These are phyloP conservation scores for Amblyteles armatorius DNA, from an alignment of 2,888 invertebrate species.

Conservation along the genomic window DNA sequence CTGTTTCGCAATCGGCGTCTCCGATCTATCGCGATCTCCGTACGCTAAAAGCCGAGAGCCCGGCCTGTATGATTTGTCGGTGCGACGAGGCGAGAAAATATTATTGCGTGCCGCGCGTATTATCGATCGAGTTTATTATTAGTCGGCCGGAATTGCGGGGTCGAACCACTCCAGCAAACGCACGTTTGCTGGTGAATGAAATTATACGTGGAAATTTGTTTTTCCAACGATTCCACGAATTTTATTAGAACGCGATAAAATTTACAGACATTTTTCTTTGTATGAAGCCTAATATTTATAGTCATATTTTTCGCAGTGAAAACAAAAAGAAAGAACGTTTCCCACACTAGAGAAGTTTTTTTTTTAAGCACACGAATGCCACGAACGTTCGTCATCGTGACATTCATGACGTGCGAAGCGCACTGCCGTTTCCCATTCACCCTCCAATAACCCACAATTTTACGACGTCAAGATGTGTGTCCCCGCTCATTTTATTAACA, in stretches of 20 bases:
- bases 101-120: conserved; percentile 12
- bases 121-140: conserved; percentile 21
- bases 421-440: conserved; percentile 16
- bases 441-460: conserved; percentile 26
- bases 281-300: too few species aligned
- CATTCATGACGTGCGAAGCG: not conserved
- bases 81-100: conserved; percentile 3
- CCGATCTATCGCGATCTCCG: conserved; percentile 29
- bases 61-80: not conserved
- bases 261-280: too few species aligned
- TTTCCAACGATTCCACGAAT: too few species aligned
- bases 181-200: not conserved
- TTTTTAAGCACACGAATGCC: not conserved
- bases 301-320: too few species aligned
- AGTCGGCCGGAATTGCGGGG: not conserved
- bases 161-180: not conserved
- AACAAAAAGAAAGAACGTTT: not conserved
- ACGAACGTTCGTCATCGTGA: not conserved
- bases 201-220: not conserved
- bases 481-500: conserved; percentile 44
- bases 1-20: conserved; percentile 25
- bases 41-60: not conserved
- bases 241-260: too few species aligned
- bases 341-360: too few species aligned
- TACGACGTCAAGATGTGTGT: conserved; percentile 54